These are phyloP conservation scores for Aquatica leii DNA, from an alignment of 2,888 invertebrate genomes.

Conservation along the genomic window DNA sequence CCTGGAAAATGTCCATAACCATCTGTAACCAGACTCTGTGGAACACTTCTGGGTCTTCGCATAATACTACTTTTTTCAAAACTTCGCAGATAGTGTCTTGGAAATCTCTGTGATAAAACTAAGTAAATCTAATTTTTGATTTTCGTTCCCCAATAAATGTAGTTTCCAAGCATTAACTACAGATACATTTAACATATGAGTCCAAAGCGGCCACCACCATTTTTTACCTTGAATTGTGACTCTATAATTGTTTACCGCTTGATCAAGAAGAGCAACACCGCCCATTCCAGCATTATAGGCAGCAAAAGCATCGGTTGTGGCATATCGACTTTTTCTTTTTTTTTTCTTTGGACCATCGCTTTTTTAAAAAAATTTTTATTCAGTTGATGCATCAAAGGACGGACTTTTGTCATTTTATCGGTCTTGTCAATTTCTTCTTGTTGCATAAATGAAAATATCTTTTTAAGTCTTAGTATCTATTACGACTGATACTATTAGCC, in stretches of 20 bases:
- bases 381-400: constrained; percentile 28
- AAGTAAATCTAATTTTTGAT: neutral
- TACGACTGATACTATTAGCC: neutral
- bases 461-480: neutral
- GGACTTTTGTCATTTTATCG: constrained; percentile 14
- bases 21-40: neutral
- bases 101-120: neutral
- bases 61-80: neutral
- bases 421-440: constrained; percentile 5
- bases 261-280: constrained; percentile 38
- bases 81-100: neutral
- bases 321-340: constrained; percentile 14
- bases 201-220: neutral
- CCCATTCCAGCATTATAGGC: constrained; percentile 9
- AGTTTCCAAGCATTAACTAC: constrained; percentile 12
- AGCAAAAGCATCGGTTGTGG: neutral
- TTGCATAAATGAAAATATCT: neutral
- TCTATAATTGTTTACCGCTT: constrained; percentile 43
- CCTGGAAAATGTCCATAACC: neutral
- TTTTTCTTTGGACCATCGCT: constrained; percentile 41
- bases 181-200: constrained; percentile 9
- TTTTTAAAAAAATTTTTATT: constrained; percentile 40
- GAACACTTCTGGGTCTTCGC: no score
- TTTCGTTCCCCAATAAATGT: neutral
- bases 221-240: constrained; percentile 41